Conservation (phyloP, 2,888 invertebrate genomes). For the Cybosia mesomella region DNA sequence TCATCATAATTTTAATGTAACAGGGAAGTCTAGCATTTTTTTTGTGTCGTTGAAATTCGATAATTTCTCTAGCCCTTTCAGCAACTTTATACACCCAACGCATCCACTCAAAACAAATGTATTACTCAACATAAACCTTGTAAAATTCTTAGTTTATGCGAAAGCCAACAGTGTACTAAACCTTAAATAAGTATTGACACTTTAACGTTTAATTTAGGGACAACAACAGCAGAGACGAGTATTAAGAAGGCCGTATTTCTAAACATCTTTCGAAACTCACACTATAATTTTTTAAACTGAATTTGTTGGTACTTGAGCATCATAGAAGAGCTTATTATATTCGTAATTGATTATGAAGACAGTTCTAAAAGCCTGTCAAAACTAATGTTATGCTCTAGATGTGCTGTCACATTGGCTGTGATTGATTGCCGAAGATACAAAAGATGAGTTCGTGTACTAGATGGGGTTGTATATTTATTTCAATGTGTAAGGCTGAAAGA, state of each 20-base stretch:
- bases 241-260: slow-evolving; percentile 31
- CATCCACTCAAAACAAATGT: neutral
- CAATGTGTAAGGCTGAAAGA: neutral
- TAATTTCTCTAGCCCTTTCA: too few relatives aligned
- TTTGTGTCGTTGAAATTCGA: too few relatives aligned
- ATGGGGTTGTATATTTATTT: neutral
- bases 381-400: slow-evolving; percentile 10
- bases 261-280: slow-evolving; percentile 44
- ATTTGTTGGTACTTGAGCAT: neutral
- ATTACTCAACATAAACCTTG: neutral
- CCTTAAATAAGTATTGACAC: neutral
- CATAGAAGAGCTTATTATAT: neutral
- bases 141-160: neutral
- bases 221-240: neutral
- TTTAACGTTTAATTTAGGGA: neutral
- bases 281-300: slow-evolving; percentile 18
- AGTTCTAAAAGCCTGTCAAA: slow-evolving; percentile 1
- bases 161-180: neutral
- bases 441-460: neutral
- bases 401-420: neutral
- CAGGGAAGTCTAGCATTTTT: too few relatives aligned
- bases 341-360: slow-evolving; percentile 5
- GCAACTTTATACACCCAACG: neutral
- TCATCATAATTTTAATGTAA: too few relatives aligned
- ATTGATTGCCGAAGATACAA: neutral